Percentiles rank a stretch among this genome's conserved stretches.
phyloP scores from a whole-genome alignment of 2,113 vertebrate genomes.

The Ctenodactylus gundi region DNA sequence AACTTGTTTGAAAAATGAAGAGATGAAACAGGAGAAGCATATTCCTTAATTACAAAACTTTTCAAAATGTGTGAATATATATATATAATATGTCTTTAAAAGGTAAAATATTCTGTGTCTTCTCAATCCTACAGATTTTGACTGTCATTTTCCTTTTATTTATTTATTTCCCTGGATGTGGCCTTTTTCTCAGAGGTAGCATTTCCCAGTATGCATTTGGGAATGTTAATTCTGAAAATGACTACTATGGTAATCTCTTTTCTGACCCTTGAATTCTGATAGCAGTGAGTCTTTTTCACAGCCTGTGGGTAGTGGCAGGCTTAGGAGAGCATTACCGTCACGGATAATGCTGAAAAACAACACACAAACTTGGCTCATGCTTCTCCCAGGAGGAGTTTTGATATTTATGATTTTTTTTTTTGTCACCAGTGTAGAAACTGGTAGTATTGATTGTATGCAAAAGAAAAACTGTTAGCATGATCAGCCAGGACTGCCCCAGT shows the following conservation, averaged over 20 bases:
- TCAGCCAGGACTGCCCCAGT: not conserved
- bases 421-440: not conserved
- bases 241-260: not conserved
- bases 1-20: not conserved
- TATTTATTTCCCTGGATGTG: not conserved
- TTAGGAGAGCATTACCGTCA: not conserved
- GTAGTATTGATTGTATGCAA: not conserved
- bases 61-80: not conserved
- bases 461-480: not conserved
- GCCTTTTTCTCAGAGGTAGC: not conserved
- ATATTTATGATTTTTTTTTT: not conserved
- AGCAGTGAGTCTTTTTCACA: not conserved
- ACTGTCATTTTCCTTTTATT: not conserved
- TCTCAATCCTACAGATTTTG: not conserved
- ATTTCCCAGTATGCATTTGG: not conserved
- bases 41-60: not conserved
- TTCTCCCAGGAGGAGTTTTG: not conserved
- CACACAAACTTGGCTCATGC: not conserved
- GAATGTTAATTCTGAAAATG: not conserved
- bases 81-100: not conserved
- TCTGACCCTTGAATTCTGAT: not conserved
- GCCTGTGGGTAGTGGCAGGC: not conserved
- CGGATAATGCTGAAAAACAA: not conserved
- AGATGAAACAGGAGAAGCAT: not conserved
- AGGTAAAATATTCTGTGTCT: not conserved